Evolutionary conservation across 2,888 invertebrate species (phyloP), one percentile per base, ranked within the genome.

Genomic region (Cataglyphis rosenhaueri): DNA sequence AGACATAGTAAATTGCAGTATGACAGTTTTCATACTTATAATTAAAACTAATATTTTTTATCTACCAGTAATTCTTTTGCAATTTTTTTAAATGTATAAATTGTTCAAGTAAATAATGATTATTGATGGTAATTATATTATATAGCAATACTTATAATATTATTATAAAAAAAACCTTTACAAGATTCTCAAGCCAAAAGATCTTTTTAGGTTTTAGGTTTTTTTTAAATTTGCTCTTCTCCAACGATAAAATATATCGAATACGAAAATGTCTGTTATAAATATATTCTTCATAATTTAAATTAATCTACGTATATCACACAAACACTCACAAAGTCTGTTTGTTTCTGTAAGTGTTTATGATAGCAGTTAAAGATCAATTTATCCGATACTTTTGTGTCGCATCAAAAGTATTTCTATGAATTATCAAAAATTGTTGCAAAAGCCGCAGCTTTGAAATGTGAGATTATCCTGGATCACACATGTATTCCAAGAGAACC

Each of bases 361-460:
- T 25, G 18, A 5, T 10, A 21, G 15, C 52, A 44, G 35, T 55
- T 29, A 32, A 41, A 57, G 41, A 32, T 70, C 29, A 57, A 25
- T 52, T 75, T 66, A 52, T 8, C n/a, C n/a, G 25, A 66, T 8
- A 9, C 8, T 8, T 52, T 52, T 35, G 35, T 41, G 32, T 55
- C 59, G 21, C 44, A 32, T 18, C 9, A 15, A 21, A 79, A 71
- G 44, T 21, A 21, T 32, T 71, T 59, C 25, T 8, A 4, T 9
- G 35, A 71, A 44, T 70, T 21, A 38, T 25, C 41, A 41, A 41
- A 29, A 44, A 71, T 25, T 44, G 32, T 10, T 41, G 78, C 57
- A 79, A 59, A 52, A 71, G 41, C 70, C 32, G 59, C 70, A 70
- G 71, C 71, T 59, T 71, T 52, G 71, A 59, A 79, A 78, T 6